Evolutionary conservation across 2,797 vertebrate genomes (phyloP).

Genomic region (Pristis pectinata): DNA sequence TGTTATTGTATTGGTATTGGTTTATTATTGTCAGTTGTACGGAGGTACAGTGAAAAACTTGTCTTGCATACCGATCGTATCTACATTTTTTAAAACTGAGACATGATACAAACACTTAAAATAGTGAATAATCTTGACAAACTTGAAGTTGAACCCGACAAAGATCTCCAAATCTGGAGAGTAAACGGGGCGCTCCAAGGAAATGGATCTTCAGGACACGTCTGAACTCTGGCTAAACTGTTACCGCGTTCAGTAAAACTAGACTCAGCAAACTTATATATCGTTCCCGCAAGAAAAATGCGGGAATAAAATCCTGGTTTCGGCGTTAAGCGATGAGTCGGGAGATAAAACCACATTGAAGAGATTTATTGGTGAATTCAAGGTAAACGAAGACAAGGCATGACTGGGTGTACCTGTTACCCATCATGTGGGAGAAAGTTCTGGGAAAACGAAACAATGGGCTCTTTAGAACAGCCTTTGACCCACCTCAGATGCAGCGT

Average conservation of each 20-base stretch:
- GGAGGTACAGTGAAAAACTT: too few species aligned
- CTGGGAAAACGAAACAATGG: background rate
- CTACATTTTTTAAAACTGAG: background rate
- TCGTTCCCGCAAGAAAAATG: background rate
- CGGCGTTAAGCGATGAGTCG: background rate
- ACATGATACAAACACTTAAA: background rate
- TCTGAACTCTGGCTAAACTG: background rate
- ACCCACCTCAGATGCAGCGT: background rate
- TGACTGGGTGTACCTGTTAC: background rate
- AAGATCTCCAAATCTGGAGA: constrained; percentile 16
- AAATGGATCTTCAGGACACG: background rate
- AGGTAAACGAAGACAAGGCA: background rate
- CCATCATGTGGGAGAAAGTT: too few species aligned
- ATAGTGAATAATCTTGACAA: background rate
- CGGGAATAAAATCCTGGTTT: background rate
- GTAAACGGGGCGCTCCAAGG: background rate
- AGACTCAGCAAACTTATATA: too few species aligned
- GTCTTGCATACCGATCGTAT: too few species aligned
- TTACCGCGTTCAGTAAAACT: background rate
- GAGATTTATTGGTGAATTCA: background rate
- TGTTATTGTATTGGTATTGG: too few species aligned
- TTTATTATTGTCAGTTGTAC: too few species aligned
- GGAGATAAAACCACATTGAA: too few species aligned
- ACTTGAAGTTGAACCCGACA: background rate
- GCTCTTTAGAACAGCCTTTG: too few species aligned